phyloP scores from a whole-genome alignment of 2,113 vertebrate species.

The Setophaga coronata region DNA sequence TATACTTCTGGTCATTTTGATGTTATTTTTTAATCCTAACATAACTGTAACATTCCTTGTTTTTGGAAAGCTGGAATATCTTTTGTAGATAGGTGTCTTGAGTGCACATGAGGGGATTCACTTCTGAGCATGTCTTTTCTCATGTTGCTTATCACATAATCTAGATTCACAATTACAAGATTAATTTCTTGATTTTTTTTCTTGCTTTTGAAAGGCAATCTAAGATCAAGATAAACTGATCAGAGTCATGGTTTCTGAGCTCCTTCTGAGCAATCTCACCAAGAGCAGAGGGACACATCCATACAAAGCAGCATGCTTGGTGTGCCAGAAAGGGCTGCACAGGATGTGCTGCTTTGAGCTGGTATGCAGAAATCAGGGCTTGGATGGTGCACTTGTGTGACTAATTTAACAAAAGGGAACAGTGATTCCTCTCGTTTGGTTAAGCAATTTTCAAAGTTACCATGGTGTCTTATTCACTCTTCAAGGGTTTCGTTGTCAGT shows the following conservation, averaged over 20 bases:
- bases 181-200: not conserved
- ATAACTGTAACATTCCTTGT: not conserved
- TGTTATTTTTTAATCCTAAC: not conserved
- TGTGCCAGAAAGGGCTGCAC: not conserved
- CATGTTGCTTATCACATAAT: fast-evolving
- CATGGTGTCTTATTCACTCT: not conserved
- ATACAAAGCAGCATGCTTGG: not conserved
- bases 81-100: not conserved
- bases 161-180: not conserved
- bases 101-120: not conserved
- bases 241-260: not conserved
- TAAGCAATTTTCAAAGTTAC: not conserved
- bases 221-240: not conserved
- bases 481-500: not conserved
- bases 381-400: not conserved
- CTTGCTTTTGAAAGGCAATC: not conserved
- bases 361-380: not conserved
- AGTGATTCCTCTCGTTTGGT: not conserved
- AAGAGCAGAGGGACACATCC: not conserved
- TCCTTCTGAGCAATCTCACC: not conserved
- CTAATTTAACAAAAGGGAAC: not conserved
- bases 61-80: fast-evolving
- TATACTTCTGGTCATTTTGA: not conserved
- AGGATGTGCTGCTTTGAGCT: not conserved
- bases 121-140: not conserved